These are phyloP conservation scores for Aphidius ervi DNA, from an alignment of 1,140 invertebrate genomes.

Conservation along the genomic window DNA sequence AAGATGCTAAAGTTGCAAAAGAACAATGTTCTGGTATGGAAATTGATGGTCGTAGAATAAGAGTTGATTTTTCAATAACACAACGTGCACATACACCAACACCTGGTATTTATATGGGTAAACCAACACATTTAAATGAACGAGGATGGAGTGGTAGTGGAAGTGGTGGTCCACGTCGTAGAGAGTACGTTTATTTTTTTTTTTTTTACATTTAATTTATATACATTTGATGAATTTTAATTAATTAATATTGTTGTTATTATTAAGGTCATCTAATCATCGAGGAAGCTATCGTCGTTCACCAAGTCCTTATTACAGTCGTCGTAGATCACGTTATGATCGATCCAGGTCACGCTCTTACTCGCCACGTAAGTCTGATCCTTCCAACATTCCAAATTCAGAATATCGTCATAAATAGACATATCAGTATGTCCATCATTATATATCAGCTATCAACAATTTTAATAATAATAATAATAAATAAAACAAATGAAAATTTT, in stretches of 20 bases:
- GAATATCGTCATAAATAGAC: slow-evolving; percentile 37
- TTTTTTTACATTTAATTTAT: slow-evolving; percentile 14
- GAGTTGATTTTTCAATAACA: slow-evolving; percentile 97
- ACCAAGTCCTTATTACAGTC: slow-evolving; percentile 61
- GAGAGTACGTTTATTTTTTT: slow-evolving; percentile 52
- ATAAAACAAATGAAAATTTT: not conserved
- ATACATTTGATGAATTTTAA: not conserved
- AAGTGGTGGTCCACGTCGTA: slow-evolving; percentile 41
- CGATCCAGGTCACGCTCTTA: slow-evolving; percentile 78
- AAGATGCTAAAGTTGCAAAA: slow-evolving; percentile 91
- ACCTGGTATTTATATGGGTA: slow-evolving; percentile 96
- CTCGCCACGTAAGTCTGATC: slow-evolving; percentile 73
- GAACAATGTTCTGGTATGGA: slow-evolving; percentile 90
- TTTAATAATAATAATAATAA: too few species aligned
- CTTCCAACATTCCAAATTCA: slow-evolving; percentile 25
- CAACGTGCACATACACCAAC: slow-evolving; percentile 95
- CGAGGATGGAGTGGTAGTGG: slow-evolving; percentile 41
- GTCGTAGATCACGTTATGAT: slow-evolving; percentile 62
- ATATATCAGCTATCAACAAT: not conserved
- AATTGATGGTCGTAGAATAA: slow-evolving; percentile 87
- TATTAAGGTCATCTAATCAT: slow-evolving; percentile 33
- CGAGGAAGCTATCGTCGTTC: slow-evolving; percentile 56
- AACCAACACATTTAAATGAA: slow-evolving; percentile 64
- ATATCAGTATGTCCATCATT: slow-evolving; percentile 22
- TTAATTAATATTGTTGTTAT: not conserved